Conservation (phyloP, 2,888 invertebrate genomes). For the Bugula neritina region DNA sequence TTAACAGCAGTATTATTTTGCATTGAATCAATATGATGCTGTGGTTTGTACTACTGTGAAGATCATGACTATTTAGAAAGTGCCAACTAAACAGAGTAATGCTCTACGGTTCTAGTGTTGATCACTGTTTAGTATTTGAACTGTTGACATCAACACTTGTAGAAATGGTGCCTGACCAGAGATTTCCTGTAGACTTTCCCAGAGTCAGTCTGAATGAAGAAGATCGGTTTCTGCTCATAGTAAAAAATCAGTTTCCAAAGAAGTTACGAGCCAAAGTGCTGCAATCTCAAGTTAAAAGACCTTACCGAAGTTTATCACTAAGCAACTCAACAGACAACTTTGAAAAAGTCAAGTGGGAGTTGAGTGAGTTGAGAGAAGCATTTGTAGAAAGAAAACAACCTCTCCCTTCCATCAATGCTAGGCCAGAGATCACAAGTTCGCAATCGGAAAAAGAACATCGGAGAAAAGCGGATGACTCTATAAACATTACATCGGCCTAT, state of each 20-base stretch:
- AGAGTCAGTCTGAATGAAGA: not conserved
- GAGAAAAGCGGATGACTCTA: not conserved
- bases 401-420: not conserved
- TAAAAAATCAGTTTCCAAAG: slow-evolving; percentile 14
- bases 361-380: not conserved
- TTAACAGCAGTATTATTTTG: too few species aligned
- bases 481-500: not conserved
- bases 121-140: not conserved
- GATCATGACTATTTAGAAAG: too few species aligned
- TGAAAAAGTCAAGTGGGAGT: not conserved
- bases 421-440: not conserved
- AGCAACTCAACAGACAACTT: not conserved
- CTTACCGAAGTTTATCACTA: not conserved
- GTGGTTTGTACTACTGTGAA: too few species aligned
- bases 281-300: not conserved
- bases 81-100: too few species aligned
- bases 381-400: not conserved
- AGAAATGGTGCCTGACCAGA: not conserved
- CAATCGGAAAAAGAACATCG: not conserved
- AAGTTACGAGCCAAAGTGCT: not conserved
- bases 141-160: too few species aligned
- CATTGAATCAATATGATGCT: too few species aligned
- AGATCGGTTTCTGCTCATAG: slow-evolving; percentile 1
- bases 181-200: slow-evolving; percentile 11
- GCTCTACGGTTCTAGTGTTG: too few species aligned